These are phyloP conservation scores for Drosophila nigromelanica DNA, from an alignment of 1,140 invertebrate species.

Conservation along the genomic window DNA sequence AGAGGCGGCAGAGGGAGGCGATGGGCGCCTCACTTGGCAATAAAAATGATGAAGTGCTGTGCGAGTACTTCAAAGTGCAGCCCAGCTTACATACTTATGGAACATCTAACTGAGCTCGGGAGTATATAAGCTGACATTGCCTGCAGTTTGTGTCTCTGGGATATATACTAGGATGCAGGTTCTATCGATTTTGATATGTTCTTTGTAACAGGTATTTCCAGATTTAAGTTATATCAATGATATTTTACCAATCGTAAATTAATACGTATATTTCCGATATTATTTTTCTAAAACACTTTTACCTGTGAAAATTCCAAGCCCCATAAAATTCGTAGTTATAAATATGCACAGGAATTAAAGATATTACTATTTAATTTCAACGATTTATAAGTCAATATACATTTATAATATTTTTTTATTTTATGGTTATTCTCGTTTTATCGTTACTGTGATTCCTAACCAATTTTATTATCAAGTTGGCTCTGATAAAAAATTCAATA, in stretches of 20 bases:
- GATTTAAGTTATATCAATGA: no score
- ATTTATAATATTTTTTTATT: no score
- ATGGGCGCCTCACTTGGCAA: conserved; percentile 46
- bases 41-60: conserved; percentile 79
- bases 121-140: conserved; percentile 13
- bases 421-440: no score
- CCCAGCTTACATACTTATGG: conserved; percentile 17
- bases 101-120: conserved; percentile 3
- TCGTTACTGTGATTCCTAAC: no score
- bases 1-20: neutral
- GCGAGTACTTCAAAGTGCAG: conserved; percentile 49
- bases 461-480: neutral
- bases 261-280: no score
- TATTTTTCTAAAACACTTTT: no score
- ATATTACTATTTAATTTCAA: no score
- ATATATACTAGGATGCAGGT: neutral
- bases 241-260: no score
- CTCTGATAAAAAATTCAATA: neutral
- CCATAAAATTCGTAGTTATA: no score
- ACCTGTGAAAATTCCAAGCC: no score
- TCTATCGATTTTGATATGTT: neutral
- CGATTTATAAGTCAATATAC: no score
- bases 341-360: no score
- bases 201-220: neutral
- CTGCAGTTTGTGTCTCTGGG: neutral